phyloP scores from a whole-genome alignment of 2,113 vertebrate genomes.

The Ranitomeya imitator region DNA sequence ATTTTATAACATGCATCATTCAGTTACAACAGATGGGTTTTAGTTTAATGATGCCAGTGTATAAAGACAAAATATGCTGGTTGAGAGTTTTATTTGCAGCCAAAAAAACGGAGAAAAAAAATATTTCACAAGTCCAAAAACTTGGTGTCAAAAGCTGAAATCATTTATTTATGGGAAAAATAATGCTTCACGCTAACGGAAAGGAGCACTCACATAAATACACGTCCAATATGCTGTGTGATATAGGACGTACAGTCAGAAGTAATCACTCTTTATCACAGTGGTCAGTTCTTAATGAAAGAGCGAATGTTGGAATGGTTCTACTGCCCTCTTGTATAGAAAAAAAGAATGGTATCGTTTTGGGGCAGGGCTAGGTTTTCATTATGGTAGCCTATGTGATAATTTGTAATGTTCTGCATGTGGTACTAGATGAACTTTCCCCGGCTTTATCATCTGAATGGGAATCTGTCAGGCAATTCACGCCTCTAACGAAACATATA shows the following conservation, averaged over 20 bases:
- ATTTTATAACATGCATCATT: conserved; percentile 50
- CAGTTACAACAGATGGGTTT: conserved; percentile 49
- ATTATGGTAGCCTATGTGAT: no score
- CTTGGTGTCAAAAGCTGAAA: conserved; percentile 44
- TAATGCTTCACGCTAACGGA: conserved; percentile 21
- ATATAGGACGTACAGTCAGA: not conserved
- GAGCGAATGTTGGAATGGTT: not conserved
- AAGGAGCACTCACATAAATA: conserved; percentile 16
- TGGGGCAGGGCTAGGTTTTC: no score
- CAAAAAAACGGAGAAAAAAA: conserved; percentile 21
- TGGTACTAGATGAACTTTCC: no score
- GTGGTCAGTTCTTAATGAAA: not conserved
- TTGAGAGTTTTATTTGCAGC: conserved; percentile 34
- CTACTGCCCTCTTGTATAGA: not conserved
- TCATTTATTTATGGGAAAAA: conserved; percentile 40
- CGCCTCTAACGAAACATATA: no score
- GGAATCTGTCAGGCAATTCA: no score
- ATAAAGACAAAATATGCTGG: conserved; percentile 49
- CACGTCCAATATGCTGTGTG: not conserved
- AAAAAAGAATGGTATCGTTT: no score
- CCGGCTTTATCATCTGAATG: no score
- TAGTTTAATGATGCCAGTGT: conserved; percentile 49
- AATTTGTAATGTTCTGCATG: no score
- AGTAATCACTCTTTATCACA: not conserved
- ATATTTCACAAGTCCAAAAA: conserved; percentile 16